Conservation (phyloP, 2,113 vertebrate species). For the Cariama cristata region DNA sequence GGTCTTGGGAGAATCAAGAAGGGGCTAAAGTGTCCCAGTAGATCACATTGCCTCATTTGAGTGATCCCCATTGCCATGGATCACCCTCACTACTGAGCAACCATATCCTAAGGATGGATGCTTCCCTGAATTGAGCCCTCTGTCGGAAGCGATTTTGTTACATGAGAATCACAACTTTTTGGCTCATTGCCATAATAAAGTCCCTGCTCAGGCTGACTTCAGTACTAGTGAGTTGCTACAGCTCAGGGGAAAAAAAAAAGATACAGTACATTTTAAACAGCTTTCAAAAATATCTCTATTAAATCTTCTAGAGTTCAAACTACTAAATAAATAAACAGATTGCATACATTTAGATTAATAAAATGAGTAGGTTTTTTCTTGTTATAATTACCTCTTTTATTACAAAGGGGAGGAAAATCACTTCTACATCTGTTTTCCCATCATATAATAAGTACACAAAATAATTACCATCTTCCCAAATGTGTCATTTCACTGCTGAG, state of each 20-base stretch:
- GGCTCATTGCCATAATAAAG: not conserved
- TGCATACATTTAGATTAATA: not conserved
- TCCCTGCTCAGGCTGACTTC: not conserved
- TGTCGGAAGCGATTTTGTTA: not conserved
- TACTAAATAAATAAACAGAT: not conserved
- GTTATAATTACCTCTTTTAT: not conserved
- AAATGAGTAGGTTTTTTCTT: not conserved
- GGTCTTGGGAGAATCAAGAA: not conserved
- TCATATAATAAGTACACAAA: not conserved
- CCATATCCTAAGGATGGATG: not conserved
- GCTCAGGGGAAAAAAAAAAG: not conserved
- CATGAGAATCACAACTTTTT: not conserved
- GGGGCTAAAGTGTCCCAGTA: not conserved
- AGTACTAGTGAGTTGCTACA: not conserved
- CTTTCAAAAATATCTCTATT: not conserved
- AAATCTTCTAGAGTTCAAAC: not conserved
- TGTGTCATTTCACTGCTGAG: not conserved
- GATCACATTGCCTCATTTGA: not conserved
- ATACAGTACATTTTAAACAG: not conserved
- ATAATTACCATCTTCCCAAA: not conserved
- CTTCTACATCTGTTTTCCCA: not conserved
- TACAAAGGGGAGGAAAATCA: not conserved
- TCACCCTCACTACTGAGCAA: not conserved
- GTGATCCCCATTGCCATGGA: fast-evolving
- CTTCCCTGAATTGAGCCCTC: not conserved